Evolutionary conservation across 2,888 invertebrate species (phyloP).

Genomic region (Boloria euphrosyne): DNA sequence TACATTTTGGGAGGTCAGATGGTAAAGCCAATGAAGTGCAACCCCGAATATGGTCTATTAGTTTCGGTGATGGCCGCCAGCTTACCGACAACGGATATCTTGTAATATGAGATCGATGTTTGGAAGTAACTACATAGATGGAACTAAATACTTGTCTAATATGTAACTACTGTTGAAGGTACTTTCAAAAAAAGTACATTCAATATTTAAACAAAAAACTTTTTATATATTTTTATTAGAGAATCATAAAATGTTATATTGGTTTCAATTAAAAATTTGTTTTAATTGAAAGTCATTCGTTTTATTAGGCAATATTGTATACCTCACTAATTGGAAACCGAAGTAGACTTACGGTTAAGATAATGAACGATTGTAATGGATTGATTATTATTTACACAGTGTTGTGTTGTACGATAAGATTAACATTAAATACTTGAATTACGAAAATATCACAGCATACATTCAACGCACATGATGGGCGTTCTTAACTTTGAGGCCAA

Average conservation of each 20-base stretch:
- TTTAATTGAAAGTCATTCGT: conserved; percentile 12
- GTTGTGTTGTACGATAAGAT: conserved; percentile 17
- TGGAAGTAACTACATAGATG: conserved; percentile 49
- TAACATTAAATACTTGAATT: conserved; percentile 31
- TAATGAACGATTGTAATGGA: conserved; percentile 2
- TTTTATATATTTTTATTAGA: no score
- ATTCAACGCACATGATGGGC: conserved; percentile 67
- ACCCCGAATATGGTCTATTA: conserved; percentile 75
- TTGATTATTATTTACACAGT: not conserved
- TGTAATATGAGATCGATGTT: conserved; percentile 70
- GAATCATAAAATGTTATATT: no score
- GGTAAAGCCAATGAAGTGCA: conserved; percentile 77
- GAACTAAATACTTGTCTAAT: conserved; percentile 19
- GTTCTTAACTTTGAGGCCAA: conserved; percentile 72
- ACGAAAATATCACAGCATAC: conserved; percentile 32
- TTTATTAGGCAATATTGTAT: conserved; percentile 24
- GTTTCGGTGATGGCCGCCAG: conserved; percentile 67
- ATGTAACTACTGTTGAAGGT: conserved; percentile 1
- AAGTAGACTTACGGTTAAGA: not conserved
- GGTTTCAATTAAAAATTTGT: no score
- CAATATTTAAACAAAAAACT: conserved; percentile 1
- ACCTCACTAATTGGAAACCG: not conserved
- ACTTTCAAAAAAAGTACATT: not conserved
- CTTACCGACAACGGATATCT: conserved; percentile 68
- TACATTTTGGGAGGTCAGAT: conserved; percentile 71